Base-by-base conservation (phyloP, 2,113 vertebrate genomes). In the Lycaon pictus region DNA sequence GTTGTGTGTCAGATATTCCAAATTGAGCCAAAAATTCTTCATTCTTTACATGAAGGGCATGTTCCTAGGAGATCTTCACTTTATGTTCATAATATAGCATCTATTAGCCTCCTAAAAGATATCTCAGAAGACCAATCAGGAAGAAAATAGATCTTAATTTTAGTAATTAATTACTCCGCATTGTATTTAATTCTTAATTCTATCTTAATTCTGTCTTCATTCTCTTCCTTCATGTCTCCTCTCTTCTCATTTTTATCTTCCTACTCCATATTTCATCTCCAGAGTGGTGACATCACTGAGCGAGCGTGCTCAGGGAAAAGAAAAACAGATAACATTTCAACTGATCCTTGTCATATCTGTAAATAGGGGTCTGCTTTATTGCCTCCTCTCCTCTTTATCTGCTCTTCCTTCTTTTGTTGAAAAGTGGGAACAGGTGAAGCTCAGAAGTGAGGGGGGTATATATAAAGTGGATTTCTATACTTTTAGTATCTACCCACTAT, bases 361-460 rank as follows among this genome's bases (percentile, higher is more conserved):
- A 83, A 11, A 20, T 11, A 67, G 0, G 6, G 2, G 4, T 19
- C 20, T 63, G 22, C 7, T 58, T 5, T 1, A 1, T 2, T 56
- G n/a, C 8, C 13, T 48, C 19, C 1, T 0, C 4, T 5, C 1
- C 2, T 7, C 10, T 2, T 12, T 71, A 11, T 35, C 9, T 77
- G 4, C n/a, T 51, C 1, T 4, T 87, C 17, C 2, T 56, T 7
- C 35, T n/a, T 53, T 91, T 32, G 0, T 55, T 56, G 27, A 56
- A 84, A 60, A 91, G 17, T 53, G 10, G 1, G 7, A 8, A 58
- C 6, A 32, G 5, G 48, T 60, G 27, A 93, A 11, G 43, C 19
- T 58, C 43, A 43, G 16, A 19, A 74, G 4, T 22, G 43, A 51
- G 11, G 15, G 4, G 4, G 22, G 71, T 20, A 19, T 2, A 67